A percentile compares a stretch with the other conserved stretches of the same genome.
Conservation (phyloP, 2,888 invertebrate species). For the Melanophora roralis region DNA sequence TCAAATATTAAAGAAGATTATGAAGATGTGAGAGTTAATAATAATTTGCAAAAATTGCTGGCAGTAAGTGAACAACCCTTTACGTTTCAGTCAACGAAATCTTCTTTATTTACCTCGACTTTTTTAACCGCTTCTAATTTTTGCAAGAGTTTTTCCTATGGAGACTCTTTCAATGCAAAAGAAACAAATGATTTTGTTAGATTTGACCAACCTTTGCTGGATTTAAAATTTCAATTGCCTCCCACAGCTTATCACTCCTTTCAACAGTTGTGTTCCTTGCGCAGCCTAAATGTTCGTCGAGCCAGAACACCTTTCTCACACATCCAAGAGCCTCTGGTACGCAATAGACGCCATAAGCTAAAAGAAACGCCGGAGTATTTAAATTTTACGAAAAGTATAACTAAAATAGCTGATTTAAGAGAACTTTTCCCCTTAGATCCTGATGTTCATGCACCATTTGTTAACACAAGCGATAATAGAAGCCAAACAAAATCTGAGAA, state of each 20-base stretch:
- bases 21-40: too few species aligned
- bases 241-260: not conserved
- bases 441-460: slow-evolving; percentile 65
- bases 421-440: slow-evolving; percentile 64
- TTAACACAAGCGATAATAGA: not conserved
- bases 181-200: not conserved
- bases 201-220: not conserved
- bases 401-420: slow-evolving; percentile 58
- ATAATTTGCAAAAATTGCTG: not conserved
- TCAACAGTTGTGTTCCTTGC: slow-evolving; percentile 45
- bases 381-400: not conserved
- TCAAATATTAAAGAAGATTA: not conserved
- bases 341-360: slow-evolving; percentile 63
- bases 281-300: slow-evolving; percentile 43
- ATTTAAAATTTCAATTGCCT: slow-evolving; percentile 15
- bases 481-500: not conserved
- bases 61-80: not conserved
- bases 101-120: not conserved
- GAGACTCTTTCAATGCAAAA: not conserved
- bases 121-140: not conserved
- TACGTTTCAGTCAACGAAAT: too few species aligned
- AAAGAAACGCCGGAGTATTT: slow-evolving; percentile 63
- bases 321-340: slow-evolving; percentile 59
- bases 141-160: not conserved
- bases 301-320: slow-evolving; percentile 62